phyloP scores from a whole-genome alignment of 2,888 invertebrate genomes.

The Iselma pallidipennis region DNA sequence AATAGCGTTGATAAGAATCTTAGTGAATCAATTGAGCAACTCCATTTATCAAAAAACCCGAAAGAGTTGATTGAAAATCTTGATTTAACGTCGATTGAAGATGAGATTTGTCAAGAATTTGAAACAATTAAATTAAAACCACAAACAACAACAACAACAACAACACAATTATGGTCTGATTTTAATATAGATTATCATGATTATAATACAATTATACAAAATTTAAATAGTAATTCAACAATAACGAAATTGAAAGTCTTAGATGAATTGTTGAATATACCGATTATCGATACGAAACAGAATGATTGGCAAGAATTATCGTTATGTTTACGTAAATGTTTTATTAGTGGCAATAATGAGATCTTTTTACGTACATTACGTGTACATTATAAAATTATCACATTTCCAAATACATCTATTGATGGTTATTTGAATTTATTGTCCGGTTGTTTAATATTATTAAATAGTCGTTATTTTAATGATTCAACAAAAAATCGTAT shows the following conservation, averaged over 20 bases:
- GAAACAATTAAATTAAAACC: background rate
- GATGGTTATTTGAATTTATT: slow-evolving; percentile 33
- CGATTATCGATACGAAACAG: slow-evolving; percentile 30
- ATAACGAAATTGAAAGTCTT: slow-evolving; percentile 15
- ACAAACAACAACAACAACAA: background rate
- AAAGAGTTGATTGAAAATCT: slow-evolving; percentile 17
- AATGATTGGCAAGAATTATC: slow-evolving; percentile 29
- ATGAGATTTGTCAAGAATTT: slow-evolving; percentile 10
- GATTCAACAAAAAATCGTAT: slow-evolving; percentile 19
- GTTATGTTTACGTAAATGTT: slow-evolving; percentile 29
- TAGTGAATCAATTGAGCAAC: slow-evolving; percentile 6
- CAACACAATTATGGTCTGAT: slow-evolving; percentile 4
- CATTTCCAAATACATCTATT: slow-evolving; percentile 20
- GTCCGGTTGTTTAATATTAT: slow-evolving; percentile 18
- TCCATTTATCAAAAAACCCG: slow-evolving; percentile 5
- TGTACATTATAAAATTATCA: slow-evolving; percentile 32
- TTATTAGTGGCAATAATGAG: slow-evolving; percentile 25
- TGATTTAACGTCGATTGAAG: slow-evolving; percentile 21
- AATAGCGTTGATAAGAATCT: slow-evolving; percentile 19
- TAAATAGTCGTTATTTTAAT: slow-evolving; percentile 19
- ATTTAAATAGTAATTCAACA: slow-evolving; percentile 15
- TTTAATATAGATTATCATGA: slow-evolving; percentile 10
- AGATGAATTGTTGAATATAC: slow-evolving; percentile 20
- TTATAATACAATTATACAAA: slow-evolving; percentile 13
- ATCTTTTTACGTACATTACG: slow-evolving; percentile 29